These are phyloP conservation scores for Sphaeridia pumilis DNA, from an alignment of 2,888 invertebrate species.

Conservation along the genomic window DNA sequence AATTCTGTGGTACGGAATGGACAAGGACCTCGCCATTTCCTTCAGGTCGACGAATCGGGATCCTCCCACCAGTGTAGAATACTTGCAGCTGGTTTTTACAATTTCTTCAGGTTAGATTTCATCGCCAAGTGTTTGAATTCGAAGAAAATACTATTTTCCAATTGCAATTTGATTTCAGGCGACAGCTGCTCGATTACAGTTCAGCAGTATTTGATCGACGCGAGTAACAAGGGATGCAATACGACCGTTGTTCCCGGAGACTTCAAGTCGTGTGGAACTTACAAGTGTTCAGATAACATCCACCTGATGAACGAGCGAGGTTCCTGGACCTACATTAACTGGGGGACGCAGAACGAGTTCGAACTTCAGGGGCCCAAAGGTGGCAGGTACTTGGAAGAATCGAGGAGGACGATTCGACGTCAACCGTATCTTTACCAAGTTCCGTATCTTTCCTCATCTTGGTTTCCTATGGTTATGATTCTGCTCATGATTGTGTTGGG, in stretches of 20 bases:
- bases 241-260: background rate
- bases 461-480: too few relatives aligned
- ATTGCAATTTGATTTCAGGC: too few relatives aligned
- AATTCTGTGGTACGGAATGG: constrained; percentile 11
- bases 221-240: constrained; percentile 6
- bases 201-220: constrained; percentile 13
- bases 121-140: background rate
- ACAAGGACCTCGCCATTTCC: constrained; percentile 7
- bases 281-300: constrained; percentile 12
- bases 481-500: constrained; percentile 13
- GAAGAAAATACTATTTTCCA: background rate
- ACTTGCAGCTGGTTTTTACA: constrained; percentile 6
- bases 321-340: constrained; percentile 15
- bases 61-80: background rate
- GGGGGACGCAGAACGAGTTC: constrained; percentile 14
- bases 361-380: constrained; percentile 1
- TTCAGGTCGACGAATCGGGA: background rate
- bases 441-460: too few relatives aligned
- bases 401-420: constrained; percentile 1
- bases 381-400: constrained; percentile 6
- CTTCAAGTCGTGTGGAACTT: constrained; percentile 11
- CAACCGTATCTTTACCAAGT: constrained; percentile 13
- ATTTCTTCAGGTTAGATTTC: constrained; percentile 9
- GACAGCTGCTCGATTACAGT: constrained; percentile 13
- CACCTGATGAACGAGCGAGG: constrained; percentile 10